Base-by-base conservation (phyloP, 2,113 vertebrate species). In the Sorex fumeus region DNA sequence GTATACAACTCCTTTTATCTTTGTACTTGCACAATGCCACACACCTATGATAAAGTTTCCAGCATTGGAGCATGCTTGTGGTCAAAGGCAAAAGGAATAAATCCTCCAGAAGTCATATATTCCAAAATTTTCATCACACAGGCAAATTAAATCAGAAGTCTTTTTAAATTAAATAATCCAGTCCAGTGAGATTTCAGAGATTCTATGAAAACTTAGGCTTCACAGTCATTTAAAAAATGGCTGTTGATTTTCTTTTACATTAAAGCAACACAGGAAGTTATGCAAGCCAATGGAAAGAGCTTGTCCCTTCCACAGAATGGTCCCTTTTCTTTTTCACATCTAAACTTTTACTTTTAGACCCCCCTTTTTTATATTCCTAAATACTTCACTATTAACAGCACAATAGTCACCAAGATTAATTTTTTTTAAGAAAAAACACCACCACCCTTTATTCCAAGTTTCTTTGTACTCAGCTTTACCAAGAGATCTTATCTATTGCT, bases 341-440 rank as follows among this genome's bases (percentile, higher is more conserved):
- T 91, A 84, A 28, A 53, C 2, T 1, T 89, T 90, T 87, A 57
- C 78, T 81, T 95, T 28, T 89, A 72, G 70, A 91, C 18, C 36
- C 80, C 40, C 40, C 40, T 77, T 96, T 80, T 87, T 94, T 88
- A 27, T 90, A 36, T 86, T 95, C 32, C 75, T 87, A 66, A 83
- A 67, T 62, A 45, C 28, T 84, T 47, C 76, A 7, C 0, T 36
- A 70, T 28, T 93, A 94, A 75, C 36, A 78, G 72, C 95, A 96
- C 94, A 96, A 88, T 78, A 97, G 93, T 70, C 66, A 43, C 45
- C 15, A 12, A 1, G 13, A 10, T 0, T 84, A 97, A 53, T 97
- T 96, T 98, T 98, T 97, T 95, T 94, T 40, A 53, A 53, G 95
- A 86, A 87, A 69, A 78, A 82, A 57, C 62, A 96, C 50, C 80